Percentiles rank a stretch among this genome's conserved stretches.
Conservation (phyloP, 2,888 invertebrate genomes). For the Aelia acuminata region DNA sequence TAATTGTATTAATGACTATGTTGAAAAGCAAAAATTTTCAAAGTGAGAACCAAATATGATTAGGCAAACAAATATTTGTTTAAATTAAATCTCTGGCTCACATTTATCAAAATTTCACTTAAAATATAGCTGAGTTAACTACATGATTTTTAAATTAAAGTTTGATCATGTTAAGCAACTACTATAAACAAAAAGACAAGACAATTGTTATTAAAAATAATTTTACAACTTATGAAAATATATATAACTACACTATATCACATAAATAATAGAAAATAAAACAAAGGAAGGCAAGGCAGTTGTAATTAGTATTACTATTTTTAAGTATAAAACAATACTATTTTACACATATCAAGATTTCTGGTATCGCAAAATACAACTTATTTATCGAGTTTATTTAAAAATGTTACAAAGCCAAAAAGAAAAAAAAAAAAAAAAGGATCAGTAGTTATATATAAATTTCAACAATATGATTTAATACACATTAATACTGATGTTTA, state of each 20-base stretch:
- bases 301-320: not conserved
- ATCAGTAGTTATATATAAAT: not conserved
- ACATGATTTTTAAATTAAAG: not conserved
- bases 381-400: conserved; percentile 24
- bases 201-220: not conserved
- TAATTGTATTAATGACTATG: not conserved
- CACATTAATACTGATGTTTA: conserved; percentile 22
- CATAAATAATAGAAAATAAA: not conserved
- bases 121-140: not conserved
- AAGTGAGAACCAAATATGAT: not conserved
- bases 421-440: not conserved
- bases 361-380: not conserved
- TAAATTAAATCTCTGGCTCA: not conserved
- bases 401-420: conserved; percentile 38
- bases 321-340: not conserved
- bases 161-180: not conserved
- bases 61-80: not conserved
- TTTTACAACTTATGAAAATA: not conserved
- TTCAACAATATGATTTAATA: conserved; percentile 30
- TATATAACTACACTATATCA: not conserved
- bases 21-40: not conserved
- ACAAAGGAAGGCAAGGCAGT: not conserved
- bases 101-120: not conserved
- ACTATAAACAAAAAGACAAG: not conserved
- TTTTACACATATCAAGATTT: not conserved